Evolutionary conservation across 2,113 vertebrate species (phyloP).

Genomic region (Cricetomys ansorgei): DNA sequence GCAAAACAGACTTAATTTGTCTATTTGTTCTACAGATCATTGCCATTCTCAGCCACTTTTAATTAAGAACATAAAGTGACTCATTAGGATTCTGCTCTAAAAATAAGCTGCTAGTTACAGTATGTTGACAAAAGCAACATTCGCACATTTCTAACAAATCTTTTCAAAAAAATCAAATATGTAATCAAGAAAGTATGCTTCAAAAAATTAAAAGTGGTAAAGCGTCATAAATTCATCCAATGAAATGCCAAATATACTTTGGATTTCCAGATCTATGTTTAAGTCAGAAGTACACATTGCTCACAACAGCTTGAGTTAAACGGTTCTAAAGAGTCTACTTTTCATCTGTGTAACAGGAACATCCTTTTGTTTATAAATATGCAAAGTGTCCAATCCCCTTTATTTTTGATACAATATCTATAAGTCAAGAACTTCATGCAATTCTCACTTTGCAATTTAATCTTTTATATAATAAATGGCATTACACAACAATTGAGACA

Average conservation of each 20-base stretch:
- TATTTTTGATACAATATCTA: constrained; percentile 23
- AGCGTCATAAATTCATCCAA: not conserved
- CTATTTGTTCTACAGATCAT: constrained; percentile 53
- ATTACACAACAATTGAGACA: not conserved
- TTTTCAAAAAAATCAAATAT: constrained; percentile 1
- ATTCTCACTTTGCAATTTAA: constrained; percentile 15
- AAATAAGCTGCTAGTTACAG: constrained; percentile 63
- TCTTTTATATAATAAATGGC: not conserved
- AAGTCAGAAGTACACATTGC: not conserved
- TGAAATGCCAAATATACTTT: rapidly evolving
- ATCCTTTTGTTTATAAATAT: not conserved
- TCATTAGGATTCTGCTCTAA: constrained; percentile 60
- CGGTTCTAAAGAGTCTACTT: not conserved
- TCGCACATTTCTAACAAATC: constrained; percentile 6
- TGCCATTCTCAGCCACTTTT: constrained; percentile 51
- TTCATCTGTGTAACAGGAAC: not conserved
- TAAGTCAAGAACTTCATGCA: not conserved
- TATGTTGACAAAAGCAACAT: constrained; percentile 56
- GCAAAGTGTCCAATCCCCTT: not conserved
- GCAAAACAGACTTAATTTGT: constrained; percentile 49
- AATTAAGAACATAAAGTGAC: constrained; percentile 69
- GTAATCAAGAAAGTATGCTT: not conserved
- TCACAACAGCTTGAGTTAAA: not conserved
- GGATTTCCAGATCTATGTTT: not conserved
- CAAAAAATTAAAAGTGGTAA: not conserved